phyloP scores from a whole-genome alignment of 1,140 invertebrate genomes.

The Atta cephalotes region DNA sequence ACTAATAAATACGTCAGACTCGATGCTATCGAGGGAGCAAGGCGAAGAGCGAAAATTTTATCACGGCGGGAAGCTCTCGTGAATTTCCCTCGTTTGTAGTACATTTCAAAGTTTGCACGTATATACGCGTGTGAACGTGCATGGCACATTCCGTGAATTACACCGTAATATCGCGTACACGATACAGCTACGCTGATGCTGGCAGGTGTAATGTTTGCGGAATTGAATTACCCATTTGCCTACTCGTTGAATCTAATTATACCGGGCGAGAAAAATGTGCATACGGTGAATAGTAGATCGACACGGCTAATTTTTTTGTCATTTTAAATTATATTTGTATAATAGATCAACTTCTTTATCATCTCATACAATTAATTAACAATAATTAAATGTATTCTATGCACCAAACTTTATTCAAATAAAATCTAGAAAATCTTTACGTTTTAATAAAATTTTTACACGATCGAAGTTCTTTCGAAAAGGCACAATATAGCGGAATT shows the following conservation, averaged over 20 bases:
- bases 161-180: slow-evolving; percentile 37
- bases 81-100: neutral
- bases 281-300: neutral
- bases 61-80: neutral
- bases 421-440: neutral
- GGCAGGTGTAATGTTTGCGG: slow-evolving; percentile 55
- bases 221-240: slow-evolving; percentile 52
- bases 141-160: slow-evolving; percentile 26
- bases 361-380: neutral
- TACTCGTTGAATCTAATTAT: slow-evolving; percentile 47
- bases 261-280: neutral
- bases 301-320: slow-evolving; percentile 8
- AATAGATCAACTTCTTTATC: neutral
- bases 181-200: slow-evolving; percentile 18
- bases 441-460: neutral
- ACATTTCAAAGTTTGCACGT: neutral
- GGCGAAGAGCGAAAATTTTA: slow-evolving; percentile 33
- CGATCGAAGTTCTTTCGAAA: neutral
- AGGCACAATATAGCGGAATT: neutral
- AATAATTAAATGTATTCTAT: neutral
- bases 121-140: neutral
- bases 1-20: neutral
- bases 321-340: neutral
- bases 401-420: neutral
- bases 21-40: neutral